phyloP scores from a whole-genome alignment of 2,113 vertebrate species.

The Hemibagrus wyckioides region DNA sequence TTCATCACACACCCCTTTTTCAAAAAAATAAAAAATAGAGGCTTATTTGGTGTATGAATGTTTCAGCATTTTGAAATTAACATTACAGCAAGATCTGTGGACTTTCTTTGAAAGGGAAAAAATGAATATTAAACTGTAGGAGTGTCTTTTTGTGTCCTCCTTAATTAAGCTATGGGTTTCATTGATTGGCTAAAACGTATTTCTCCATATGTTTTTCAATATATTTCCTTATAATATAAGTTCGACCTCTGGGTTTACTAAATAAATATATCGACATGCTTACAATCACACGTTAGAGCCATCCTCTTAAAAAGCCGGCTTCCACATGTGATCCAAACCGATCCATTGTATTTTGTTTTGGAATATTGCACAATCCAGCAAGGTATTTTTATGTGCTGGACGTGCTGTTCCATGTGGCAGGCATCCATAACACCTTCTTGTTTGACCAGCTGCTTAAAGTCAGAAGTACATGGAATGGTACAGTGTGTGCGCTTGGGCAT shows the following conservation, averaged over 20 bases:
- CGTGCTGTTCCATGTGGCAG: constrained; percentile 23
- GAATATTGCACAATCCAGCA: background rate
- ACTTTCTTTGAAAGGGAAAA: no score
- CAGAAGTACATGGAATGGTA: constrained; percentile 15
- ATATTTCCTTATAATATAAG: no score
- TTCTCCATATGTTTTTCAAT: background rate
- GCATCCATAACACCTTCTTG: constrained; percentile 36
- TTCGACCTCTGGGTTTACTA: no score
- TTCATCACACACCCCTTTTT: background rate
- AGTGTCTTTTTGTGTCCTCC: background rate
- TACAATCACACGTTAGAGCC: background rate
- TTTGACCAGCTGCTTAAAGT: constrained; percentile 52
- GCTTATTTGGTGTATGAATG: no score
- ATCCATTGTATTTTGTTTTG: background rate
- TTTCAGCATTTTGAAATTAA: background rate
- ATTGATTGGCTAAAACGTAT: background rate
- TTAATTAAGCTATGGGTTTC: background rate
- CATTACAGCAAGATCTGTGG: no score
- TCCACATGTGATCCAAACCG: background rate
- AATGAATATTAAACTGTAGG: background rate
- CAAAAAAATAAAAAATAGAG: no score
- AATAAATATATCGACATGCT: background rate
- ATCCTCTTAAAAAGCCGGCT: background rate
- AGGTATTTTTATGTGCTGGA: constrained; percentile 3
- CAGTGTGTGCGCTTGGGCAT: background rate